Evolutionary conservation across 2,797 vertebrate genomes (phyloP), one percentile per base, ranked within the genome.

Genomic region (Rhinophrynus dorsalis): DNA sequence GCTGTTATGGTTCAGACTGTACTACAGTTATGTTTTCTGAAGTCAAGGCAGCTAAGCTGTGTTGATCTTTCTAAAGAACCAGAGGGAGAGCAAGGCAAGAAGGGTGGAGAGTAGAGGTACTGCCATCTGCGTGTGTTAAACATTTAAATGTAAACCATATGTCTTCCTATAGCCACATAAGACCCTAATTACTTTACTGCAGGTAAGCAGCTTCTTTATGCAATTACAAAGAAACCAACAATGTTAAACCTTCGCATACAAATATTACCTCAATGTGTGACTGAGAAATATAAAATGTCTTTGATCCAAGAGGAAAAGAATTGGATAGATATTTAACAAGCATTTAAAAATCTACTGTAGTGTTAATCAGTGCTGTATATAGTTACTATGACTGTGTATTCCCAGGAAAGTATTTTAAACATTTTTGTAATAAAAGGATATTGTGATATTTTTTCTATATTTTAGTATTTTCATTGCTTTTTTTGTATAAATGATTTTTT

Each of bases 201-300:
- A 80, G 88, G 84, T 77, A 81, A 85, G 62, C 45, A 86, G 44
- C 47, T 74, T 61, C 54, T 82, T 67, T 77, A 81, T 81, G 68
- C 78, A 81, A 33, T 44, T 54, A 65, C 10, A 56, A 47, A 55
- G 58, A 20, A 48, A 57, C 57, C 48, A 79, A 55, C 1, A 88
- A 84, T 72, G 71, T 83, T 89, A 84, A 90, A 93, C 88, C 90
- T 91, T 91, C 85, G 90, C 85, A 83, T 96, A 96, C 95, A 96
- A 96, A 95, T 94, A 96, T 96, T 98, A 98, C 97, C 97, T 99
- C 97, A 97, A 93, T 94, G 92, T 92, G 90, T 92, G 91, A 92
- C 92, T 92, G 90, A 95, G 90, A 91, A 90, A 86, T 82, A 86
- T 21, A 63, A 44, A 62, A 85, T 74, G 89, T 83, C 84, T 90